phyloP scores from a whole-genome alignment of 2,113 vertebrate species.

The Chunga burmeisteri region DNA sequence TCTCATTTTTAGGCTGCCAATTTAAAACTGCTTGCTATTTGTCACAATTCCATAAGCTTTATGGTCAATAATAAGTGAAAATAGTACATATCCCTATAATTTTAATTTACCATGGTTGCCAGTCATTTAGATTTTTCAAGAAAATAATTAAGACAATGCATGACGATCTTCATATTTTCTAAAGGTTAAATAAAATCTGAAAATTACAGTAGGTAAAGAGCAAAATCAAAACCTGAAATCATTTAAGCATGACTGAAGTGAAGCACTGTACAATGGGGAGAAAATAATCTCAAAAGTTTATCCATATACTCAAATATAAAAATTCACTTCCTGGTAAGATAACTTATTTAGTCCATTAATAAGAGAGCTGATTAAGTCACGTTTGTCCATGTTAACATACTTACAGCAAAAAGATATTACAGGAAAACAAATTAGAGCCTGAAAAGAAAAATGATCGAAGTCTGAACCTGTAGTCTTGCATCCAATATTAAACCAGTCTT shows the following conservation, averaged over 20 bases:
- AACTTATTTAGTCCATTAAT: neutral
- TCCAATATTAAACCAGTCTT: neutral
- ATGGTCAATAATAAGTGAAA: neutral
- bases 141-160: conserved; percentile 8
- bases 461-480: neutral
- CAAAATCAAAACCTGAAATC: neutral
- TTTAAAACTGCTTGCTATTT: neutral
- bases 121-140: neutral
- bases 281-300: neutral
- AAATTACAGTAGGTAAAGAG: too few species aligned
- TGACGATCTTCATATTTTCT: neutral
- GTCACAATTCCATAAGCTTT: neutral
- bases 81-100: neutral
- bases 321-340: neutral
- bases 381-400: neutral
- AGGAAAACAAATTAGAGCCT: neutral
- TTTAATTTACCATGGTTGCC: neutral
- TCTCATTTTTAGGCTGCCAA: neutral
- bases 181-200: too few species aligned
- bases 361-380: neutral
- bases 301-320: neutral
- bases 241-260: neutral
- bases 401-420: neutral
- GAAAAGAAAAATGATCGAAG: neutral
- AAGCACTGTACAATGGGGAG: neutral